A percentile compares a stretch with the other conserved stretches of the same genome.
Evolutionary conservation across 2,797 vertebrate genomes (phyloP).

Genomic region (Carapus acus): DNA sequence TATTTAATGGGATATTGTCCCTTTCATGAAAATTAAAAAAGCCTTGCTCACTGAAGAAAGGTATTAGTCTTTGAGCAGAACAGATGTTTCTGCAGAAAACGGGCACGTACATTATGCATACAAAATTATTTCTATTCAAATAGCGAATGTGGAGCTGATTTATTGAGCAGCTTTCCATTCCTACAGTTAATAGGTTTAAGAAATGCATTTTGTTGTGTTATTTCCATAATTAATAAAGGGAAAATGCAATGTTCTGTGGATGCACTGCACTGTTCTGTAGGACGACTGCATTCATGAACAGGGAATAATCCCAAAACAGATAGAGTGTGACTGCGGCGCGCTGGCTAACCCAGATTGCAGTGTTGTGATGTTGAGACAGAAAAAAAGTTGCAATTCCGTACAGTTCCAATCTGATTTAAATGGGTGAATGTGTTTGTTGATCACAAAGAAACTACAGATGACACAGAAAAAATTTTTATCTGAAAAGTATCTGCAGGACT

Average conservation of each 20-base stretch:
- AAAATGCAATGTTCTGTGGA: conserved; percentile 47
- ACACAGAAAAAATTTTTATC: too few relatives aligned
- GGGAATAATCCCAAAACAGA: conserved; percentile 52
- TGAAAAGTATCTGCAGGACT: too few relatives aligned
- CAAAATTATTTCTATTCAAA: conserved; percentile 83
- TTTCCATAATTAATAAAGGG: conserved; percentile 80
- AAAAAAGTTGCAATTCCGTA: conserved; percentile 40
- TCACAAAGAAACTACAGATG: too few relatives aligned
- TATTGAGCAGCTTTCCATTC: conserved; percentile 78
- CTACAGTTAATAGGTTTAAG: conserved; percentile 85
- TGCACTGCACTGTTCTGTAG: conserved; percentile 33
- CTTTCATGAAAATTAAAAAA: conserved; percentile 55
- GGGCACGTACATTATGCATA: conserved; percentile 84
- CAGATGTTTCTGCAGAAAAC: conserved; percentile 82
- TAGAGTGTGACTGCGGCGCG: conserved; percentile 40
- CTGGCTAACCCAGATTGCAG: conserved; percentile 55
- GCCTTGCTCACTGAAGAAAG: conserved; percentile 66
- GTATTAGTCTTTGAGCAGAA: conserved; percentile 79
- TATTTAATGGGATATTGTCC: conserved; percentile 71
- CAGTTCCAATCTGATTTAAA: too few relatives aligned
- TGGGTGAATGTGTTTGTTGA: too few relatives aligned
- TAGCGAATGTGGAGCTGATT: conserved; percentile 75
- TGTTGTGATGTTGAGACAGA: conserved; percentile 3
- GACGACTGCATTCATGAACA: conserved; percentile 53
- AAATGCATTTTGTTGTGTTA: conserved; percentile 80